A percentile compares a stretch with the other conserved stretches of the same genome.
Evolutionary conservation across 2,113 vertebrate species (phyloP).

Genomic region (Myiagra hebetior): DNA sequence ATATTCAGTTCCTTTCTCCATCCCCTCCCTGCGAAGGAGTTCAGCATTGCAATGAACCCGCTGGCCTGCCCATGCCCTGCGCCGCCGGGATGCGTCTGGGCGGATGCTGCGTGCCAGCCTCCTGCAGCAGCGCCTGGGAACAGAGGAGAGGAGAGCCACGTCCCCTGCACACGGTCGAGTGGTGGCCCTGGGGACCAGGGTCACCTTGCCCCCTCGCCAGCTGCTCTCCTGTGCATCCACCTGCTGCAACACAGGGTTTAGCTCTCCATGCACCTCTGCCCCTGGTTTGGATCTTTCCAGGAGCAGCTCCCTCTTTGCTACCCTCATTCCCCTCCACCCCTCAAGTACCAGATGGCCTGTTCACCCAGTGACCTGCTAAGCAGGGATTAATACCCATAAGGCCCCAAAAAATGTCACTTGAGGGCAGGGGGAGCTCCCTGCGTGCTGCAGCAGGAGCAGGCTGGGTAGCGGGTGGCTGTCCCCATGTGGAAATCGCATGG

Average conservation of each 20-base stretch:
- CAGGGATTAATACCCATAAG: neutral
- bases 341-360: neutral
- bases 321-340: neutral
- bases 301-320: neutral
- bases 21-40: neutral
- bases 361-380: neutral
- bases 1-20: constrained; percentile 28
- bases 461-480: neutral
- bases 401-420: neutral
- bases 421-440: neutral
- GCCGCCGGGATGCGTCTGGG: fast-evolving
- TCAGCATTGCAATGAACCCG: neutral
- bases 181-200: neutral
- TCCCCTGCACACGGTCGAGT: fast-evolving
- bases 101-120: neutral
- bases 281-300: neutral
- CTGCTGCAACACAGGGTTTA: neutral
- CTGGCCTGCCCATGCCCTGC: neutral
- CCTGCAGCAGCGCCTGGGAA: neutral
- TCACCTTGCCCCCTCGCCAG: neutral
- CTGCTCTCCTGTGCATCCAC: neutral
- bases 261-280: neutral
- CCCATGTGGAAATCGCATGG: neutral
- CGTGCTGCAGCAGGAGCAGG: fast-evolving
- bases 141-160: neutral